Conservation (phyloP, 2,113 vertebrate genomes). For the Hydrolagus affinis region DNA sequence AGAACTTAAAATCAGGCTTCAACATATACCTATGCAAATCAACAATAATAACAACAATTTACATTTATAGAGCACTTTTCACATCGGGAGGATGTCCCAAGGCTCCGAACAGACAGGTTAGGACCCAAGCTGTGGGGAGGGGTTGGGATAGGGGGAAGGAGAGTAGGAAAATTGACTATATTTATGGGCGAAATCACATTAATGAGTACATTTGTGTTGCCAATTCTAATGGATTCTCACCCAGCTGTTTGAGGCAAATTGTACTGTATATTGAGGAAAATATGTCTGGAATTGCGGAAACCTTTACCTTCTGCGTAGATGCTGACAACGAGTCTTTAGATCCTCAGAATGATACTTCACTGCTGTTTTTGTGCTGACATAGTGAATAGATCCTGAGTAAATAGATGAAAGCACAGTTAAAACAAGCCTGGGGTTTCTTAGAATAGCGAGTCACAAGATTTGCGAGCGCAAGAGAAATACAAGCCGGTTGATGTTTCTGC, state of each 20-base stretch:
- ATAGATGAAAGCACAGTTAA: neutral
- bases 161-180: too few relatives aligned
- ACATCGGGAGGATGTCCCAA: too few relatives aligned
- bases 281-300: too few relatives aligned
- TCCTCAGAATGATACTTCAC: neutral
- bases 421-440: conserved; percentile 9
- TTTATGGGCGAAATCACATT: too few relatives aligned
- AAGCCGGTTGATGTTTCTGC: neutral
- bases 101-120: too few relatives aligned
- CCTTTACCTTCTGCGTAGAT: neutral
- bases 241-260: too few relatives aligned
- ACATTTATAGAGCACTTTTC: too few relatives aligned
- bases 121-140: too few relatives aligned
- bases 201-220: neutral
- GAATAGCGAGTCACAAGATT: neutral
- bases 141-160: too few relatives aligned
- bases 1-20: neutral
- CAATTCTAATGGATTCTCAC: neutral
- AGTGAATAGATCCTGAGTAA: neutral
- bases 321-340: neutral
- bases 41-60: too few relatives aligned
- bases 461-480: neutral
- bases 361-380: neutral
- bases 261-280: too few relatives aligned
- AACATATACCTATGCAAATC: neutral